A percentile compares a stretch with the other conserved stretches of the same genome.
Evolutionary conservation across 2,113 vertebrate genomes (phyloP).

Genomic region (Solea senegalensis): DNA sequence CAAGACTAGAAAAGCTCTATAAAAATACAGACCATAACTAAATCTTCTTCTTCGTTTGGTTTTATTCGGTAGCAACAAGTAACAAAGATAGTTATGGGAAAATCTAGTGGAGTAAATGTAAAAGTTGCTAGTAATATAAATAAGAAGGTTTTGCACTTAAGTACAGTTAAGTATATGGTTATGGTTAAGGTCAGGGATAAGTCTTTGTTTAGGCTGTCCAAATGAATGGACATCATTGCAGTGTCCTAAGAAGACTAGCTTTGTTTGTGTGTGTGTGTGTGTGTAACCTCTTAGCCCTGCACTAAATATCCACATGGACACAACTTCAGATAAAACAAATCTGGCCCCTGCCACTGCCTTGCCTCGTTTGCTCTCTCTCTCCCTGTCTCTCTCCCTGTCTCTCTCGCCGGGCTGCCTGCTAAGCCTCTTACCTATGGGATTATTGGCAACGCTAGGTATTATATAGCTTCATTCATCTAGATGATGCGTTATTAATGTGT

Average conservation of each 20-base stretch:
- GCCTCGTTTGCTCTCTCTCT: slow-evolving; percentile 21
- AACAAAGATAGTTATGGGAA: too few species aligned
- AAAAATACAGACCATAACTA: too few species aligned
- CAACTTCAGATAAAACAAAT: slow-evolving; percentile 59
- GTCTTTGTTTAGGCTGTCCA: too few species aligned
- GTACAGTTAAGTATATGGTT: too few species aligned
- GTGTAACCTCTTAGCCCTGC: slow-evolving; percentile 12
- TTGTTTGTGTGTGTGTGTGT: background rate
- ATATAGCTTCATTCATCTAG: slow-evolving; percentile 77
- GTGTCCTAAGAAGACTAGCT: background rate
- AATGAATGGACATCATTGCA: too few species aligned
- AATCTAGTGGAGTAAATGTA: too few species aligned
- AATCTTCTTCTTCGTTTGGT: too few species aligned
- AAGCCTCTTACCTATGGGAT: slow-evolving; percentile 80
- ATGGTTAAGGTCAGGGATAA: too few species aligned
- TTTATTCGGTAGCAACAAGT: too few species aligned
- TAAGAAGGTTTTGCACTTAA: too few species aligned
- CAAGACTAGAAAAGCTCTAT: too few species aligned
- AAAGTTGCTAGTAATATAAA: too few species aligned
- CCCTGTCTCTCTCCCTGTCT: slow-evolving; percentile 22
- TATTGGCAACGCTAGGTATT: slow-evolving; percentile 74
- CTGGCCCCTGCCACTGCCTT: slow-evolving; percentile 17
- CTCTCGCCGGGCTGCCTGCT: slow-evolving; percentile 59
- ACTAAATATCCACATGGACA: slow-evolving; percentile 55
- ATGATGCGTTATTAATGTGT: slow-evolving; percentile 76